phyloP scores from a whole-genome alignment of 1,140 invertebrate species.

The Pachypsylla venusta region DNA sequence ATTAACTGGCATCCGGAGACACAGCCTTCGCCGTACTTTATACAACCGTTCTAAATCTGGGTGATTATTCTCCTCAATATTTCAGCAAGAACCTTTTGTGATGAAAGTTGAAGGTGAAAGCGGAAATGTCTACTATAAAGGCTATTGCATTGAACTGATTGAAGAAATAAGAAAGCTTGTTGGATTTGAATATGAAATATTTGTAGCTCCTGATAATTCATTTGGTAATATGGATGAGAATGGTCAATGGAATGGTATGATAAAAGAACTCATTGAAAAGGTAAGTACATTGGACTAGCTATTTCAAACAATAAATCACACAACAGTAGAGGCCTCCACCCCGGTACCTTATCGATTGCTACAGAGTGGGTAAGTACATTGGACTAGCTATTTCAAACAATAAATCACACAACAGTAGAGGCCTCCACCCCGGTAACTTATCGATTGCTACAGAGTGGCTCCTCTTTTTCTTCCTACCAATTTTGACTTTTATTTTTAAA shows the following conservation, averaged over 20 bases:
- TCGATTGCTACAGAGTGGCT: too few species aligned
- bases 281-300: constrained; percentile 27
- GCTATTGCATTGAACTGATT: constrained; percentile 88
- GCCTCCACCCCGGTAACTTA: too few species aligned
- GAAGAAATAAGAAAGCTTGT: constrained; percentile 65
- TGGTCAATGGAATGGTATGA: constrained; percentile 82
- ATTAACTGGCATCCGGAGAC: too few species aligned
- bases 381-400: too few species aligned
- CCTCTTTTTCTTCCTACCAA: too few species aligned
- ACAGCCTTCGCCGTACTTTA: too few species aligned
- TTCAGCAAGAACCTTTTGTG: constrained; percentile 76
- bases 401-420: too few species aligned
- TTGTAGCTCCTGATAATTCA: constrained; percentile 54
- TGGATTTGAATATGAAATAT: constrained; percentile 79
- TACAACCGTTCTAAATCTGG: too few species aligned
- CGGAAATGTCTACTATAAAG: constrained; percentile 45
- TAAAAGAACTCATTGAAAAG: constrained; percentile 79
- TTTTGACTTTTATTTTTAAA: too few species aligned
- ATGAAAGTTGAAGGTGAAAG: constrained; percentile 44
- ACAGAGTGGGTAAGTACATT: too few species aligned
- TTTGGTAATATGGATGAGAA: constrained; percentile 74
- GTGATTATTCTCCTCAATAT: background rate
- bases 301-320: background rate
- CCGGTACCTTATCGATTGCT: too few species aligned
- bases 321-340: too few species aligned